Percentiles rank a stretch among this genome's conserved stretches.
Conservation (phyloP, 2,888 invertebrate species). For the Eupeodes latifasciatus region DNA sequence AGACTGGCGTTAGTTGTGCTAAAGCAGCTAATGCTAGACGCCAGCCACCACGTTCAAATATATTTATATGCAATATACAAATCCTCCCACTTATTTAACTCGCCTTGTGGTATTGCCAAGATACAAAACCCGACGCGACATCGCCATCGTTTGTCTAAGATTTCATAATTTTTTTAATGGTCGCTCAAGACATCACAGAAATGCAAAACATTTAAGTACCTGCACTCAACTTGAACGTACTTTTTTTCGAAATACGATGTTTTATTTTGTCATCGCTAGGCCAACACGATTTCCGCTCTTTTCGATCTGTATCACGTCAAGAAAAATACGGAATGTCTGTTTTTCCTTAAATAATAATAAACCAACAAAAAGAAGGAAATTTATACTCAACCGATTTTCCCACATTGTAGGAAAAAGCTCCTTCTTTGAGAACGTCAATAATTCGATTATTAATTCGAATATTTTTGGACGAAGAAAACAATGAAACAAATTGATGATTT, state of each 20-base stretch:
- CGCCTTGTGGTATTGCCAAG: slow-evolving; percentile 27
- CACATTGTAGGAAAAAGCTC: slow-evolving; percentile 36
- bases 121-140: not conserved
- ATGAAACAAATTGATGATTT: slow-evolving; percentile 19
- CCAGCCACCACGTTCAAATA: slow-evolving; percentile 4
- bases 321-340: slow-evolving; percentile 62
- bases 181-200: slow-evolving; percentile 32
- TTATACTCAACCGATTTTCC: slow-evolving; percentile 27
- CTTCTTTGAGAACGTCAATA: slow-evolving; percentile 21
- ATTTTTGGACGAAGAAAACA: slow-evolving; percentile 8
- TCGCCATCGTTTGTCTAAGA: slow-evolving; percentile 11
- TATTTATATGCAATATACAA: not conserved
- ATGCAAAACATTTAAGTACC: slow-evolving; percentile 13
- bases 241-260: slow-evolving; percentile 48
- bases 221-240: not conserved
- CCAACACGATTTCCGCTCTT: slow-evolving; percentile 23
- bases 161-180: slow-evolving; percentile 71
- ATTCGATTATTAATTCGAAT: slow-evolving; percentile 46
- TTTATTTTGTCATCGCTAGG: slow-evolving; percentile 54
- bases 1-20: slow-evolving; percentile 44
- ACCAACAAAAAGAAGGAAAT: slow-evolving; percentile 15
- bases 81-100: slow-evolving; percentile 49
- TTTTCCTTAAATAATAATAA: slow-evolving; percentile 63
- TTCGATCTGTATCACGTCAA: slow-evolving; percentile 20
- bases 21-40: not conserved